These are phyloP conservation scores for Pseudopodoces humilis DNA, from an alignment of 2,113 vertebrate species.

Conservation along the genomic window DNA sequence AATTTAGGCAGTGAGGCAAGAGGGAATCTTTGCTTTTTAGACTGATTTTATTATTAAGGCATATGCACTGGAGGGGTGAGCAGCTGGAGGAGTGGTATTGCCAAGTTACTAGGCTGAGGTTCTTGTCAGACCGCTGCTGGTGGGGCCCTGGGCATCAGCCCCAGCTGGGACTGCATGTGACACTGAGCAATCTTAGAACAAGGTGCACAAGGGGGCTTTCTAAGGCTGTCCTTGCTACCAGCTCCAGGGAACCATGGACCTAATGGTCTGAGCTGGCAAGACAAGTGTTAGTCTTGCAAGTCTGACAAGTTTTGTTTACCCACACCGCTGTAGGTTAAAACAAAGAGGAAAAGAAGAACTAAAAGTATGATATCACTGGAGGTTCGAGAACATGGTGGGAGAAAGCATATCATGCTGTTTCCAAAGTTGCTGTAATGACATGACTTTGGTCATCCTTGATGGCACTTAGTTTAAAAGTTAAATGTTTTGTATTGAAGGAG, in stretches of 20 bases:
- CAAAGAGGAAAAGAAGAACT: background rate
- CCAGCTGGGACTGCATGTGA: background rate
- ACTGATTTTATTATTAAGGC: background rate
- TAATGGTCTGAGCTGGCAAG: background rate
- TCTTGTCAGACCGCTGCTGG: background rate
- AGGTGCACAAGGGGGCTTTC: background rate
- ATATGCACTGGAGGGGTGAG: background rate
- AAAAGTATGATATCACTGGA: background rate
- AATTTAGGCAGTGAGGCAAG: background rate
- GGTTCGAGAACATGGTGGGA: background rate
- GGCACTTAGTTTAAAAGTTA: background rate
- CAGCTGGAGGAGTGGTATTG: background rate
- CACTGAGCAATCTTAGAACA: background rate
- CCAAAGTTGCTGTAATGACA: background rate
- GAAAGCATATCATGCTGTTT: background rate
- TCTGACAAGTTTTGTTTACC: background rate
- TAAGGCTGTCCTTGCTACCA: background rate
- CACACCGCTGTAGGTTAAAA: background rate
- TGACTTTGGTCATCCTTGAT: background rate
- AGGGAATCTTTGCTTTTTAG: background rate
- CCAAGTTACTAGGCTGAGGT: background rate
- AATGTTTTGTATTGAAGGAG: background rate
- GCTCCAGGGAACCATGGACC: accelerated
- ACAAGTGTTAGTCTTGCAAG: background rate
- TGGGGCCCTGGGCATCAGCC: background rate